Evolutionary conservation across 2,888 invertebrate genomes (phyloP), one percentile per base, ranked within the genome.

Genomic region (Nomada flava): DNA sequence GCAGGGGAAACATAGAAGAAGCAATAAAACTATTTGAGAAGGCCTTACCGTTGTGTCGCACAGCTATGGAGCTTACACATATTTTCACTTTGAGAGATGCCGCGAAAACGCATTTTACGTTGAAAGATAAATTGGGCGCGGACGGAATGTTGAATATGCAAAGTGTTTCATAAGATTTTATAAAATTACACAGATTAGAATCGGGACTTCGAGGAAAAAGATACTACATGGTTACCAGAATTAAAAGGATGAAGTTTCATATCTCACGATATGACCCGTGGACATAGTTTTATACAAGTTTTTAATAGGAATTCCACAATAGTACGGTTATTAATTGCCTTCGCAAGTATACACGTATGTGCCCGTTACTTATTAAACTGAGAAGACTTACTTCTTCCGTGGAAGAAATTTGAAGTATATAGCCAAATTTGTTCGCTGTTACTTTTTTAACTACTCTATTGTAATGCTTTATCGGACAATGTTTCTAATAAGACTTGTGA

Each of bases 41-140:
- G 93, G 98, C 99, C 52, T 96, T 99, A 84, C 95, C 96, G 75
- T 94, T 98, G 87, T 97, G 98, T 60, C 97, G 98, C 93, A 98
- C 98, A 20, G 97, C 97, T 94, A 95, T 96, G 88, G 99, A 99
- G 95, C 96, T 99, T 96, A 96, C 97, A 44, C 98, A 99, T 93
- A 95, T 99, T 91, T 98, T 97, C 93, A 97, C 98, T 2, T 94
- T 99, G 86, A 96, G 97, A 91, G 97, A 98, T 94, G 98, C 98
- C 23, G 98, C 98, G 13, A 96, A 96, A 87, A 98, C 98, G 44
- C 99, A 99, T 94, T 94, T 97, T 69, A 97, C 96, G 93, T 97
- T 98, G 59, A 96, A 97, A 0, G 95, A 96, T 87, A 96, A 96
- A 93, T 95, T 98, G 94, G 97, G 97, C 80, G 94, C 96, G 42